Conservation (phyloP, 2,113 vertebrate species). For the Scopus umbretta region DNA sequence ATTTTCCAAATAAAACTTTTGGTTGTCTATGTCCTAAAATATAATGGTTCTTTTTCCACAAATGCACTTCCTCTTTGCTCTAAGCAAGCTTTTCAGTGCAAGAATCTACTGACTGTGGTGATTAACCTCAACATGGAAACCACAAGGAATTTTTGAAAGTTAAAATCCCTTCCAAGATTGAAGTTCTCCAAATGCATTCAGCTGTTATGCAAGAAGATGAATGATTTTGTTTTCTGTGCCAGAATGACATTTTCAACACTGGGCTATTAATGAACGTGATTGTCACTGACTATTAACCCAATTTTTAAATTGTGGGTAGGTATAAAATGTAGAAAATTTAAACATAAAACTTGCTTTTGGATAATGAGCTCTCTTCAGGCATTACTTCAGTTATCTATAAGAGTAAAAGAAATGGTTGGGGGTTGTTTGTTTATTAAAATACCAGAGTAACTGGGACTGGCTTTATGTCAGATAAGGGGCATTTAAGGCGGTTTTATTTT, state of each 20-base stretch:
- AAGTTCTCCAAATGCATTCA: not conserved
- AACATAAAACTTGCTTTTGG: slow-evolving; percentile 4
- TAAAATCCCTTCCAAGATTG: not conserved
- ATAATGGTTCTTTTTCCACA: not conserved
- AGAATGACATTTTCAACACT: not conserved
- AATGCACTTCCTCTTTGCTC: not conserved
- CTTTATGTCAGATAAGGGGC: not conserved
- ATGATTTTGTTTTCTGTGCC: not conserved
- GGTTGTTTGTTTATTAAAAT: not conserved
- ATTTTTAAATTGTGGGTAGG: not conserved
- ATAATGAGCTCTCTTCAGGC: not conserved
- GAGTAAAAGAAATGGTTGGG: not conserved
- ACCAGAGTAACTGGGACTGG: not conserved
- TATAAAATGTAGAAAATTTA: not conserved
- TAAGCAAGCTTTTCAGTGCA: not conserved
- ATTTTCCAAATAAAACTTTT: not conserved
- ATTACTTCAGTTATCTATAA: not conserved
- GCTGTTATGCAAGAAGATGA: not conserved
- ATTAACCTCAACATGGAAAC: not conserved
- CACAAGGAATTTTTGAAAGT: not conserved
- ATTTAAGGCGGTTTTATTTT: not conserved
- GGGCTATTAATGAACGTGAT: not conserved
- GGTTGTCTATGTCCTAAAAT: not conserved
- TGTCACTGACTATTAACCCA: not conserved
- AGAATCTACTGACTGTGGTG: not conserved